Base-by-base conservation (phyloP, 2,888 invertebrate species). In the Calameuta filiformis region DNA sequence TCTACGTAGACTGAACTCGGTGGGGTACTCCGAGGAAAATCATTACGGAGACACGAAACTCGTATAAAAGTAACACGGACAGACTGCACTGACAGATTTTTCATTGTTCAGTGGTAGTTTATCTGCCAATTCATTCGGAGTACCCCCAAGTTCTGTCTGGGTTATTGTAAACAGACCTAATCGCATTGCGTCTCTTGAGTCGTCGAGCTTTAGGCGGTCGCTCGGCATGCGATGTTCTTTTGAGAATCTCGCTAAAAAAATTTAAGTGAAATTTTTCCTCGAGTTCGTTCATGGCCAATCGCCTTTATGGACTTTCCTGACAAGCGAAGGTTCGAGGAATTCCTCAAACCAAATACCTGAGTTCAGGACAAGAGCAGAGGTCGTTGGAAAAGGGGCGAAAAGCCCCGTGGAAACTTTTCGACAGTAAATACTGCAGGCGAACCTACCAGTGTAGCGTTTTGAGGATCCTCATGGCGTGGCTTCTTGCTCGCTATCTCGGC, bases 401-500 rank as follows among this genome's bases (percentile, higher is more conserved):
- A 56, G 56, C 56, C 56, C 56, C 56, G 56, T 56, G 56, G 56
- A 56, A 56, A 56, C 23, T 56, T 56, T 56, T 56, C 56, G 23
- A 56, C 56, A 4, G 9, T 56, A 56, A 56, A 56, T 6, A 56
- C 15, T 23, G 35, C 35, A 4, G 56, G 56, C 56, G 80, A 80
- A 90, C 90, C 83, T 91, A 91, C 91, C 91, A 91, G 84, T 90
- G 90, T 81, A 91, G 87, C 82, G 91, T 90, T 88, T 91, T 91
- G 81, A 91, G 91, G 86, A 91, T 91, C 91, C 91, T 91, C 91
- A 91, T 91, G 91, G 91, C 90, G 91, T 88, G 89, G 86, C 84
- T 79, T 79, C 77, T 78, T 78, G 40, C 74, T 79, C 75, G 71
- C 81, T 6, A 12, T 35, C 74, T 35, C 74, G 35, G n/a, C 30